Percentiles rank a stretch among this genome's conserved stretches.
phyloP scores from a whole-genome alignment of 2,888 invertebrate species.

The Acleris emargana region DNA sequence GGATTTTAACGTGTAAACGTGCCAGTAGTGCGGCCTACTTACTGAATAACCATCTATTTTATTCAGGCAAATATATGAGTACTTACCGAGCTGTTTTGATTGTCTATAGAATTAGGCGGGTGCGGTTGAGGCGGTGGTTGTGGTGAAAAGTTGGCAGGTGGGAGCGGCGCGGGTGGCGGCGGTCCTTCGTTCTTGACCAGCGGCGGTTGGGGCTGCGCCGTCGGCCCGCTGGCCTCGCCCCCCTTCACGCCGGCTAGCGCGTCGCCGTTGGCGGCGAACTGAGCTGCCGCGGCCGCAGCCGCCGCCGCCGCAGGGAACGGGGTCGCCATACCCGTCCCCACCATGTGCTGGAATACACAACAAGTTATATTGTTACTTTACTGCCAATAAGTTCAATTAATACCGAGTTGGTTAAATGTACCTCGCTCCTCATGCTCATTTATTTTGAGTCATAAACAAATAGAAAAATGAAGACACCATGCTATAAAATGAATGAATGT shows the following conservation, averaged over 20 bases:
- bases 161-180: slow-evolving; percentile 73
- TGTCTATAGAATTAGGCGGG: slow-evolving; percentile 84
- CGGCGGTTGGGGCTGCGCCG: slow-evolving; percentile 69
- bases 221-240: slow-evolving; percentile 71
- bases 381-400: too few species aligned
- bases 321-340: slow-evolving; percentile 94
- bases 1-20: too few species aligned
- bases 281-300: slow-evolving; percentile 85
- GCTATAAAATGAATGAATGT: neutral
- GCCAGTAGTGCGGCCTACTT: too few species aligned
- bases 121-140: slow-evolving; percentile 72
- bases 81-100: slow-evolving; percentile 79
- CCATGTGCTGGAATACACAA: slow-evolving; percentile 92
- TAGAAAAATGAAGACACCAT: neutral
- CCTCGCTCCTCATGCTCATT: too few species aligned
- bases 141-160: slow-evolving; percentile 76
- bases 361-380: neutral
- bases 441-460: neutral
- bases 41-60: too few species aligned
- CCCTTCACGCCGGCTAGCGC: slow-evolving; percentile 81
- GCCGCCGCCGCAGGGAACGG: slow-evolving; percentile 87
- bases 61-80: neutral
- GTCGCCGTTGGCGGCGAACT: slow-evolving; percentile 82
- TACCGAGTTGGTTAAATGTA: neutral
- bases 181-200: slow-evolving; percentile 82